These are phyloP conservation scores for Sclerodermus sp. DNA, from an alignment of 2,888 invertebrate genomes.

Conservation along the genomic window DNA sequence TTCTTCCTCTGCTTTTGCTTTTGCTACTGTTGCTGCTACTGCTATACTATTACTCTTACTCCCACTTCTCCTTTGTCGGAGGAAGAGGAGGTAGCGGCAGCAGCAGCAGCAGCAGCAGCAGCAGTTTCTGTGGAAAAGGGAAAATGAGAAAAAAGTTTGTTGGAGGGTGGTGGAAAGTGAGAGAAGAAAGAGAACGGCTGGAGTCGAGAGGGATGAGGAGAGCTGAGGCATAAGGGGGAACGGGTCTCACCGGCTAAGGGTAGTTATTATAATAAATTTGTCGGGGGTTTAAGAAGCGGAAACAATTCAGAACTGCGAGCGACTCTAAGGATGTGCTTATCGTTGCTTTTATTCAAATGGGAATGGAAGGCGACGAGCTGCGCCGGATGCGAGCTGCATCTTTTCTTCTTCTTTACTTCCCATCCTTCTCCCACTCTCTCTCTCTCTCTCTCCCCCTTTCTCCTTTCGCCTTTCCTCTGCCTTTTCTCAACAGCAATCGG, in stretches of 20 bases:
- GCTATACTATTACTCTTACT: not conserved
- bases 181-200: not conserved
- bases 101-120: too few species aligned
- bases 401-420: conserved; percentile 18
- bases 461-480: conserved; percentile 6
- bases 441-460: conserved; percentile 2
- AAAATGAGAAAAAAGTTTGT: conserved; percentile 3
- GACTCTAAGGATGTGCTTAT: conserved; percentile 56
- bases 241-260: conserved; percentile 45
- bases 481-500: conserved; percentile 8
- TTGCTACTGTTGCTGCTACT: not conserved
- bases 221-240: conserved; percentile 1
- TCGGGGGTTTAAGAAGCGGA: conserved; percentile 57
- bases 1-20: conserved; percentile 3
- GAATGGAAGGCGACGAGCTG: conserved; percentile 48
- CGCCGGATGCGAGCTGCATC: conserved; percentile 33
- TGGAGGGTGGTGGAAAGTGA: conserved; percentile 2
- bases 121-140: conserved; percentile 5
- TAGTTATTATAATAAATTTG: conserved; percentile 58
- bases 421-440: conserved; percentile 7
- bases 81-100: conserved; percentile 11
- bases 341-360: conserved; percentile 57
- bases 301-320: conserved; percentile 55
- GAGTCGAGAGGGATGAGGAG: not conserved
- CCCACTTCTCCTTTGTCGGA: not conserved